phyloP scores from a whole-genome alignment of 1,140 invertebrate species.

The Cyclina sinensis region DNA sequence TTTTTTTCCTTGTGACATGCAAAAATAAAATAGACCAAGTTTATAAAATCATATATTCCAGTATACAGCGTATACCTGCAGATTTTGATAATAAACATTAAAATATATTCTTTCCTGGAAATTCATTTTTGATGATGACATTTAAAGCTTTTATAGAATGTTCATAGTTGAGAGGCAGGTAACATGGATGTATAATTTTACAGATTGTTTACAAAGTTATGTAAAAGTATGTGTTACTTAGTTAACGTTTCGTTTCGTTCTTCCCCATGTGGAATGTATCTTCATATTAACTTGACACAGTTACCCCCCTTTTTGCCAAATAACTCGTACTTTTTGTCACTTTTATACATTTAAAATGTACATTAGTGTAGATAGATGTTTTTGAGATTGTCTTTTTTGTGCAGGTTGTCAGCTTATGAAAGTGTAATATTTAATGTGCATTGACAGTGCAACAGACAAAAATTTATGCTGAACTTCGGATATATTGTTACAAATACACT shows the following conservation, averaged over 20 bases:
- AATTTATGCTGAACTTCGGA: neutral
- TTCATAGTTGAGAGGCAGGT: neutral
- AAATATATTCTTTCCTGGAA: too few relatives aligned
- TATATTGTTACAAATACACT: too few relatives aligned
- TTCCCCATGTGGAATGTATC: neutral
- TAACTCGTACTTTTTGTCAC: neutral
- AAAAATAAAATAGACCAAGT: too few relatives aligned
- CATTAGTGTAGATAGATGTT: constrained; percentile 20
- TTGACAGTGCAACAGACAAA: neutral
- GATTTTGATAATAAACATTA: too few relatives aligned
- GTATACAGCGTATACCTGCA: too few relatives aligned
- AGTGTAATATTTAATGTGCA: neutral
- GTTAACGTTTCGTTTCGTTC: constrained; percentile 7
- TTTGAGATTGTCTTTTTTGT: neutral
- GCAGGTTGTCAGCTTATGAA: neutral
- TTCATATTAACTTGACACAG: neutral
- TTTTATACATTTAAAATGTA: constrained; percentile 28
- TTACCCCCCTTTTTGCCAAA: constrained; percentile 14
- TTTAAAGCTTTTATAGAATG: too few relatives aligned
- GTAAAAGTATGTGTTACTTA: neutral
- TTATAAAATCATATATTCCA: too few relatives aligned
- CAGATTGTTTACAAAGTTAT: neutral
- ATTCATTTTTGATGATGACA: too few relatives aligned
- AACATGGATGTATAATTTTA: constrained; percentile 8
- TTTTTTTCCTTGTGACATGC: too few relatives aligned